Conservation (phyloP, 1,140 invertebrate genomes). For the Belonocnema kinseyi region DNA sequence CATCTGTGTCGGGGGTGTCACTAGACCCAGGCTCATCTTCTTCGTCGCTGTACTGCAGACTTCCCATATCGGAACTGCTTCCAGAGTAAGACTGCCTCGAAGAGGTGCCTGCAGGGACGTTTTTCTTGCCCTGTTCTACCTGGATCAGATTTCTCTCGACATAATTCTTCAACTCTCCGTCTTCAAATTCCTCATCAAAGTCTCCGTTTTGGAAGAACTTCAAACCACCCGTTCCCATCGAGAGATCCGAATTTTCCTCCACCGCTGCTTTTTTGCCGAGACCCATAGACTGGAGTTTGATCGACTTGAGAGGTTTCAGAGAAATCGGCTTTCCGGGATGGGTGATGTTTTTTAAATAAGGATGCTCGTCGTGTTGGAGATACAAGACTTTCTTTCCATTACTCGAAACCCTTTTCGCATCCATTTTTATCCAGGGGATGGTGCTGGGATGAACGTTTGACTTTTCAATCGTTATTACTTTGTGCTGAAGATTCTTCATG, state of each 20-base stretch:
- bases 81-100: neutral
- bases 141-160: neutral
- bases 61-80: neutral
- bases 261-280: neutral
- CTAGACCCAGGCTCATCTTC: neutral
- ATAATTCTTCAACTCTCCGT: neutral
- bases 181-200: neutral
- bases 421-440: slow-evolving; percentile 12
- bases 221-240: neutral
- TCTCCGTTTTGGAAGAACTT: neutral
- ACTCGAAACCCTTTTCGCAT: neutral
- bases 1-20: no score
- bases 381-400: neutral
- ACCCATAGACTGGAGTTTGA: neutral
- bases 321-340: neutral
- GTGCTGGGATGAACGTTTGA: no score
- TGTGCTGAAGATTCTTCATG: no score
- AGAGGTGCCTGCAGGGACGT: neutral
- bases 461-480: no score
- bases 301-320: neutral
- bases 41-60: neutral
- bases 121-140: neutral
- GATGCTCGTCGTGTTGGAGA: neutral
- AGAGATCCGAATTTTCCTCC: neutral
- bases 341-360: slow-evolving; percentile 3